phyloP scores from a whole-genome alignment of 1,140 invertebrate genomes.

The Drosophila tropicalis region DNA sequence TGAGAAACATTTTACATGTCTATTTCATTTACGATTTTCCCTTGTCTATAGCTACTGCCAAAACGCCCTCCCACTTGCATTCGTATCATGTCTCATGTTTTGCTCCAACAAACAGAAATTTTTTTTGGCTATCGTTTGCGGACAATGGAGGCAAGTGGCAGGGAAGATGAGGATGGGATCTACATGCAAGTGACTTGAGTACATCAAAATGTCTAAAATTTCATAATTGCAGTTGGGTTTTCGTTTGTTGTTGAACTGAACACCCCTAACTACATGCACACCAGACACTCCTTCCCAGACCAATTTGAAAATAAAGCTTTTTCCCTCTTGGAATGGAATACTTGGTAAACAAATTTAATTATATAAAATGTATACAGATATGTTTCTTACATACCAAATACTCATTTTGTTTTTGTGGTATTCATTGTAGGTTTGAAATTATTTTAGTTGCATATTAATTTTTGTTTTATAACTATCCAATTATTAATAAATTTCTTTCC shows the following conservation, averaged over 20 bases:
- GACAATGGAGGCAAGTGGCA: constrained; percentile 4
- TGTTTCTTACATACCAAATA: neutral
- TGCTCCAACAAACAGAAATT: constrained; percentile 30
- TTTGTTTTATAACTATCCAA: too few species aligned
- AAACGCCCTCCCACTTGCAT: neutral
- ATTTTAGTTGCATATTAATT: too few species aligned
- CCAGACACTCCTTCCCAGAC: neutral
- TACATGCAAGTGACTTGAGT: constrained; percentile 32
- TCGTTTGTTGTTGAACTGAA: constrained; percentile 1
- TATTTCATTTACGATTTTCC: constrained; percentile 27
- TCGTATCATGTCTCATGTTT: constrained; percentile 52
- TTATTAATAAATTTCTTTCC: too few species aligned
- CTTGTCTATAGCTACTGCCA: neutral
- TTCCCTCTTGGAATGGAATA: constrained; percentile 3
- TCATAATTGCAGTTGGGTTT: constrained; percentile 57
- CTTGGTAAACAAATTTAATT: constrained; percentile 12
- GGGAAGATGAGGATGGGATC: neutral
- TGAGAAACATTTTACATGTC: constrained; percentile 11
- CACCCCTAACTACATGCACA: neutral
- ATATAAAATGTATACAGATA: neutral
- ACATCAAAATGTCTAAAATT: constrained; percentile 58
- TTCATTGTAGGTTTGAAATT: neutral
- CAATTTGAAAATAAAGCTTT: constrained; percentile 1
- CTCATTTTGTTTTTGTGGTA: neutral
- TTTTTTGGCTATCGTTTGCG: constrained; percentile 32